Evolutionary conservation across 2,888 invertebrate species (phyloP), one percentile per base, ranked within the genome.

Genomic region (Agrochola lota): DNA sequence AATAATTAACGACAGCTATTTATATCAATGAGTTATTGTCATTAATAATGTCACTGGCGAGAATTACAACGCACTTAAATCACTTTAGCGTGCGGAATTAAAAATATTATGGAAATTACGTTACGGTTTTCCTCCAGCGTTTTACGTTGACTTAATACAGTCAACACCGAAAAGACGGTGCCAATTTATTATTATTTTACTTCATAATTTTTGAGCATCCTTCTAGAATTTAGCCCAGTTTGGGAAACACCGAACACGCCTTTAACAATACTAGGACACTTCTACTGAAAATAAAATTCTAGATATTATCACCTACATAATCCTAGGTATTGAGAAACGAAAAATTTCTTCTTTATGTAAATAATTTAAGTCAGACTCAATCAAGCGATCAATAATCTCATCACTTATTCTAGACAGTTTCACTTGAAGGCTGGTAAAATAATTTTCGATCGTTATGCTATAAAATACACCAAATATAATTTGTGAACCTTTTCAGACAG

Each of bases 1-100:
- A 49, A 69, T 80, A 69, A 85, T 70, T 80, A 74, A 85, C 62
- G 59, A 40, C 26, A 30, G 17, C 23, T 67, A 71, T 82, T 81
- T 74, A 71, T 81, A 62, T 68, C 59, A 81, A 63, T 81, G 35
- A 74, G 52, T 63, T 70, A 62, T 59, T 80, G 20, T 81, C 35
- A 71, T 85, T 74, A 74, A 46, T 74, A 70, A 35, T 62, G 69
- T 71, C 68, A 71, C 52, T 46, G 55, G 63, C 46, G n/a, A 59
- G 72, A 60, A 52, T 71, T 67, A n/a, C 4, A 55, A 59, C 30
- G 76, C 49, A 76, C 2, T 76, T 64, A 52, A 78, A 59, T 64
- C 57, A 60, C 63, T 78, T 70, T 60, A 8, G 6, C 59, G 17
- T 30, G 26, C 23, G 30, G n/a, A 76, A 78, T 78, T 76, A 75